These are phyloP conservation scores for Nephrocerus scutellatus DNA, from an alignment of 2,888 invertebrate species.

Conservation along the genomic window DNA sequence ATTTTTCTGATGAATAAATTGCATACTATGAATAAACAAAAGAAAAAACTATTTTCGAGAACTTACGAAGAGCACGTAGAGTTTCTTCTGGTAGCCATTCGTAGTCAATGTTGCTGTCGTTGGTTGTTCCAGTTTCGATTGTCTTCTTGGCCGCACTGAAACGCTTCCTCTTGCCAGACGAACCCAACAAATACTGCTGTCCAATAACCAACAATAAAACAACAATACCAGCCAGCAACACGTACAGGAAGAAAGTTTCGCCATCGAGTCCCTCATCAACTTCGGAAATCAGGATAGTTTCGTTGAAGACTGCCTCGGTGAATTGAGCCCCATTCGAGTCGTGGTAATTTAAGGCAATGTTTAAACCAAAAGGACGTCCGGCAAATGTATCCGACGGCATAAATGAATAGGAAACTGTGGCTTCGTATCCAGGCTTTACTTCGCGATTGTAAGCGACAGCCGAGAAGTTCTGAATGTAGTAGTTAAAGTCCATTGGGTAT, in stretches of 20 bases:
- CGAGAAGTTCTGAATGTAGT: slow-evolving; percentile 97
- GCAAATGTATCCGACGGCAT: slow-evolving; percentile 94
- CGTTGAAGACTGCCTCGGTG: slow-evolving; percentile 91
- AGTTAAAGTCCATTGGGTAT: slow-evolving; percentile 97
- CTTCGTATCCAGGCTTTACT: slow-evolving; percentile 86
- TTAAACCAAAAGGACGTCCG: slow-evolving; percentile 92
- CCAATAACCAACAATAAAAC: slow-evolving; percentile 81
- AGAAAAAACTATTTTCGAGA: slow-evolving; percentile 5
- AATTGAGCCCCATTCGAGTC: slow-evolving; percentile 60
- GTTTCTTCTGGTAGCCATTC: slow-evolving; percentile 97
- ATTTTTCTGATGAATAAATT: slow-evolving; percentile 58
- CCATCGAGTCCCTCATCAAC: slow-evolving; percentile 95
- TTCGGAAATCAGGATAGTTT: slow-evolving; percentile 93
- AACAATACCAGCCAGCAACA: slow-evolving; percentile 85
- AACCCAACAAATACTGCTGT: slow-evolving; percentile 78
- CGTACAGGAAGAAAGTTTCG: slow-evolving; percentile 96
- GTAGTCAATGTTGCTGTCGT: slow-evolving; percentile 88
- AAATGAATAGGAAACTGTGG: slow-evolving; percentile 91
- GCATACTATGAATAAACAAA: not conserved
- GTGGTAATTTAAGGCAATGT: slow-evolving; percentile 85
- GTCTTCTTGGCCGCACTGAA: slow-evolving; percentile 53
- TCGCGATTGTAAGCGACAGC: slow-evolving; percentile 78
- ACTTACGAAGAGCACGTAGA: slow-evolving; percentile 73
- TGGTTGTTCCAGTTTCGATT: slow-evolving; percentile 86
- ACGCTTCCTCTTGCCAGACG: slow-evolving; percentile 65